Conservation (phyloP, 2,113 vertebrate species). For the Myotis lucifugus region DNA sequence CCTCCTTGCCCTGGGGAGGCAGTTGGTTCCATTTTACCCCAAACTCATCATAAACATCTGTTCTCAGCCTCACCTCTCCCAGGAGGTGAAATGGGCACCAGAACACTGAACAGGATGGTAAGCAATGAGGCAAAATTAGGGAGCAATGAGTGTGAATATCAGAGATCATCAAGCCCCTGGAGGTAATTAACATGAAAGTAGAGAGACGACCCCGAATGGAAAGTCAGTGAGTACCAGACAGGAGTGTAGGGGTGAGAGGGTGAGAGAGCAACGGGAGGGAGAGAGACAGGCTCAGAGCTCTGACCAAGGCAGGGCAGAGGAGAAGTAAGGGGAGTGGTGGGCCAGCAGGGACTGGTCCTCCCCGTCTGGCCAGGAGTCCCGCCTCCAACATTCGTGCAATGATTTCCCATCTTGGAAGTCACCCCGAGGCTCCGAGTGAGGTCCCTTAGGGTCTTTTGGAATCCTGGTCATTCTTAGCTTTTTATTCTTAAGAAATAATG, state of each 20-base stretch:
- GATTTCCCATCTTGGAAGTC: neutral
- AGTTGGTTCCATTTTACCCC: neutral
- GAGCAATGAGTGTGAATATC: neutral
- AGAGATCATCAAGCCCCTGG: neutral
- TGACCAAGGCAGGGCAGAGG: neutral
- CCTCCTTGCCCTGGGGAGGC: neutral
- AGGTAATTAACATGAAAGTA: neutral
- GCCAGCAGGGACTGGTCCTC: neutral
- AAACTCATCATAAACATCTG: neutral
- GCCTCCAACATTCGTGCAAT: neutral
- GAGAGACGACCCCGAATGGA: neutral
- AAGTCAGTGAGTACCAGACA: neutral
- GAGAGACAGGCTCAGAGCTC: neutral
- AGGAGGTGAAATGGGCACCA: neutral
- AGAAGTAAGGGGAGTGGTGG: neutral
- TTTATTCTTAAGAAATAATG: conserved; percentile 21
- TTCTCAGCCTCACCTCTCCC: neutral
- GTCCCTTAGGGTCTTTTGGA: conserved; percentile 15
- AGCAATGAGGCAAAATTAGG: neutral
- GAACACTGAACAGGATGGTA: neutral
- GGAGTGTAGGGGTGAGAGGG: neutral
- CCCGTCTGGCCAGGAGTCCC: neutral
- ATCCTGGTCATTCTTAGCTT: neutral
- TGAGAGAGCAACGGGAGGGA: neutral
- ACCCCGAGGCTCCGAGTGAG: neutral